Conservation (phyloP, 2,888 invertebrate species). For the Scaeva pyrastri region DNA sequence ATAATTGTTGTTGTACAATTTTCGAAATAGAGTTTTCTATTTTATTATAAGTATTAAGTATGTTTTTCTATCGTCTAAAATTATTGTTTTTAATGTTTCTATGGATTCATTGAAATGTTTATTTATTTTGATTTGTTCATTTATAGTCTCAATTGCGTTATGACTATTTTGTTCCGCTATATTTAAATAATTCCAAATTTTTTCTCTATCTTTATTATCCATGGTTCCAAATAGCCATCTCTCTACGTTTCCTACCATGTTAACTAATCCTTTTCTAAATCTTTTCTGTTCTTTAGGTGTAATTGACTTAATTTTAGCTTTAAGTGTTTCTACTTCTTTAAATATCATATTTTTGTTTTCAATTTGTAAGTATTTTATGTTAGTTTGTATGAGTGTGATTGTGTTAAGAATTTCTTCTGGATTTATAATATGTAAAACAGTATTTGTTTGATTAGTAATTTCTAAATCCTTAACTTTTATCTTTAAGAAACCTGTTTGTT, state of each 20-base stretch:
- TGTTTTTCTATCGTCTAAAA: slow-evolving; percentile 53
- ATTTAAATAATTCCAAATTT: slow-evolving; percentile 45
- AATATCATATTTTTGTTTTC: no score
- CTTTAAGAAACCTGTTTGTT: slow-evolving; percentile 49
- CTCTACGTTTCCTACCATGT: slow-evolving; percentile 56
- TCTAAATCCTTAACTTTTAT: slow-evolving; percentile 43
- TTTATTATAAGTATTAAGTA: not conserved
- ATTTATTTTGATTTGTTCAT: slow-evolving; percentile 65
- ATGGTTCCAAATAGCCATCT: no score
- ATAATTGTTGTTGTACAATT: not conserved
- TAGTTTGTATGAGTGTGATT: slow-evolving; percentile 18
- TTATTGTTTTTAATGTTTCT: slow-evolving; percentile 47
- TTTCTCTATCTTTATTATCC: slow-evolving; percentile 16
- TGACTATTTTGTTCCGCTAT: slow-evolving; percentile 57
- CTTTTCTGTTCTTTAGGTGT: not conserved
- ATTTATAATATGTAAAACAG: slow-evolving; percentile 56
- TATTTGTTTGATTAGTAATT: slow-evolving; percentile 50
- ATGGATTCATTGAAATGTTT: slow-evolving; percentile 57
- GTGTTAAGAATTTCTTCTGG: slow-evolving; percentile 51
- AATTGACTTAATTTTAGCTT: no score
- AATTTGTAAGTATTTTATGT: no score
- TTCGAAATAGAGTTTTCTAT: not conserved
- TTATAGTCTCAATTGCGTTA: slow-evolving; percentile 57
- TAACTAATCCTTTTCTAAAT: slow-evolving; percentile 54
- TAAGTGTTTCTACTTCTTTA: no score